Evolutionary conservation across 2,113 vertebrate species (phyloP).

Genomic region (Sprattus sprattus): DNA sequence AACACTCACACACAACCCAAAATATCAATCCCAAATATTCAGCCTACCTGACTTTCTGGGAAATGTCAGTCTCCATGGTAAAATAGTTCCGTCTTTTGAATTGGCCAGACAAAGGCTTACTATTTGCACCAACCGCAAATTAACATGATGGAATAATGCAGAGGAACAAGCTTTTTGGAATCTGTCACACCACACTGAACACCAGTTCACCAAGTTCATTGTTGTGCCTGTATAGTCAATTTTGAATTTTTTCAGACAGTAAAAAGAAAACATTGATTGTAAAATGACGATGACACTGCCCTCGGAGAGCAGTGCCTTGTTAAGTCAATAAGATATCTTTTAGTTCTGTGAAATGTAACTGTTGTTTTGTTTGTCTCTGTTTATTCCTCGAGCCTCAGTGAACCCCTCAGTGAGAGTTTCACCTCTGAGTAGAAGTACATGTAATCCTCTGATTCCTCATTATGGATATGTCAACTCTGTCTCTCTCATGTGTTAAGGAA

Average conservation of each 20-base stretch:
- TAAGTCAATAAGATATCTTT: background rate
- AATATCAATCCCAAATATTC: background rate
- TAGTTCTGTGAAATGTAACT: background rate
- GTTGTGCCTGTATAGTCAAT: background rate
- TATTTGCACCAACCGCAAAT: background rate
- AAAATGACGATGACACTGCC: background rate
- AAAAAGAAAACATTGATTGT: background rate
- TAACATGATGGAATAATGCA: background rate
- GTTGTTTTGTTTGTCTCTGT: background rate
- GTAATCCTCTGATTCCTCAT: background rate
- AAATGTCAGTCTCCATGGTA: background rate
- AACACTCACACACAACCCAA: constrained; percentile 17
- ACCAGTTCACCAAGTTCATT: background rate
- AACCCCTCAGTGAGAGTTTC: too few relatives aligned
- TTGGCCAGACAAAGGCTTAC: background rate
- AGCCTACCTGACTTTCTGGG: background rate
- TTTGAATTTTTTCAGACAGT: background rate
- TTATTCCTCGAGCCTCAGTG: background rate
- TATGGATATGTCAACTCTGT: background rate
- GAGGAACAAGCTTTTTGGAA: background rate
- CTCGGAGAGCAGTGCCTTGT: background rate
- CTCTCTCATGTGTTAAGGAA: background rate
- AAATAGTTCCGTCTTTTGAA: background rate
- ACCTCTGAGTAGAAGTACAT: background rate
- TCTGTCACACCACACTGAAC: background rate